Evolutionary conservation across 2,113 vertebrate species (phyloP).

Genomic region (Glaucomys volans): DNA sequence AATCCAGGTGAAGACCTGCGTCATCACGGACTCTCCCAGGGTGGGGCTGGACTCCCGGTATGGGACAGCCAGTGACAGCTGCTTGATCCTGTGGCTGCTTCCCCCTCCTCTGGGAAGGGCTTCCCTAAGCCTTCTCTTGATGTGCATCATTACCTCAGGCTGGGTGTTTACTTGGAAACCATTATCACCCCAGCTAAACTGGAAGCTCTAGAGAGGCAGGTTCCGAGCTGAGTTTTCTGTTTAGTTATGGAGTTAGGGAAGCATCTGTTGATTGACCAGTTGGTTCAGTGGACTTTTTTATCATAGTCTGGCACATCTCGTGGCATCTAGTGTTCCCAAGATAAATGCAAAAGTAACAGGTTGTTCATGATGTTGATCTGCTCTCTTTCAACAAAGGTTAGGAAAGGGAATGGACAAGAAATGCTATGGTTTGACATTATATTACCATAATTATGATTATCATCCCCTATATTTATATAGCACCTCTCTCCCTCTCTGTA

Average conservation of each 20-base stretch:
- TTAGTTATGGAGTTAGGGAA: neutral
- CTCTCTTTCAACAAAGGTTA: conserved; percentile 40
- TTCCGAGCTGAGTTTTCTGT: neutral
- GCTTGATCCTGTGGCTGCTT: neutral
- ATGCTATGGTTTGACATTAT: conserved; percentile 10
- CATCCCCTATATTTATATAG: conserved; percentile 69
- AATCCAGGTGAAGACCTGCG: neutral
- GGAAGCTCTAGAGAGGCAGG: neutral
- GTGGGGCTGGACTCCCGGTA: too few species aligned
- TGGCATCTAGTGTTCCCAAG: neutral
- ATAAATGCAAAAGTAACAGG: neutral
- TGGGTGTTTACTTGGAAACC: neutral
- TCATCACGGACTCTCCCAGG: neutral
- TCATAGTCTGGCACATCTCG: neutral
- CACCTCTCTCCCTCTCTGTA: conserved; percentile 1
- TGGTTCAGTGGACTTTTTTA: neutral
- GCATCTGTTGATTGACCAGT: neutral
- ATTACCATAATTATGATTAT: conserved; percentile 71
- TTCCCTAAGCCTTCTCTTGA: neutral
- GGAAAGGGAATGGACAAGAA: conserved; percentile 45
- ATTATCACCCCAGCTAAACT: neutral
- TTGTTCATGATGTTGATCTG: neutral
- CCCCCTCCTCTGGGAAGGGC: neutral
- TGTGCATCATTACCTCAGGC: neutral
- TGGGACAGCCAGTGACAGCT: too few species aligned